Conservation (phyloP, 2,888 invertebrate species). For the Operophtera brumata region DNA sequence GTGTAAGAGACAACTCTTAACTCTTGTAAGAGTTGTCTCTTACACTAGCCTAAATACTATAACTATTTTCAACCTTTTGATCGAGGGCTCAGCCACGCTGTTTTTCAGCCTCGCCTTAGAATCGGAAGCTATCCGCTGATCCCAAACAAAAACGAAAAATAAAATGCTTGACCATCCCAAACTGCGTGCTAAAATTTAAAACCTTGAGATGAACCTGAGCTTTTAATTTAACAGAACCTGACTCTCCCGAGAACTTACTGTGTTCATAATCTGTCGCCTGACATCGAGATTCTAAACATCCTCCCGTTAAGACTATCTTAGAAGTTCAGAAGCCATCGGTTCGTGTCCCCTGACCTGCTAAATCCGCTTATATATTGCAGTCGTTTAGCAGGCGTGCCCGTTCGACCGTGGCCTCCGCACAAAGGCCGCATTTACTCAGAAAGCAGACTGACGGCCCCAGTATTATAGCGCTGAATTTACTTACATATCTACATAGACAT, state of each 20-base stretch:
- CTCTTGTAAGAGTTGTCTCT: too few relatives aligned
- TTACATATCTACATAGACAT: not conserved
- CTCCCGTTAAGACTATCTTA: conserved; percentile 36
- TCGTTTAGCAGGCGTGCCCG: conserved; percentile 40
- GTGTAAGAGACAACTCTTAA: too few relatives aligned
- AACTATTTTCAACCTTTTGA: too few relatives aligned
- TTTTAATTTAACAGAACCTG: too few relatives aligned
- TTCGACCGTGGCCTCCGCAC: conserved; percentile 35
- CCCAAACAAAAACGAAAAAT: too few relatives aligned
- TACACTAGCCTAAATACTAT: too few relatives aligned
- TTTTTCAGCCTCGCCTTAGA: too few relatives aligned
- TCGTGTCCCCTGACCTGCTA: conserved; percentile 45
- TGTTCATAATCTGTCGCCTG: not conserved
- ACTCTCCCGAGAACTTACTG: too few relatives aligned
- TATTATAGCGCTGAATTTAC: too few relatives aligned
- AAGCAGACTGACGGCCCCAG: not conserved
- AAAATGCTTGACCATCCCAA: not conserved
- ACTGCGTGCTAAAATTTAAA: not conserved
- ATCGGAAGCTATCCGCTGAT: too few relatives aligned
- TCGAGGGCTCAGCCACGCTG: too few relatives aligned
- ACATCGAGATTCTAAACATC: conserved; percentile 27
- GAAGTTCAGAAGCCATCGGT: conserved; percentile 39
- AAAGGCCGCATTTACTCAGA: conserved; percentile 17
- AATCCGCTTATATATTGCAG: conserved; percentile 47
- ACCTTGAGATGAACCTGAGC: too few relatives aligned